These are phyloP conservation scores for Oreonectes daqikongensis DNA, from an alignment of 2,797 vertebrate genomes.

Conservation along the genomic window DNA sequence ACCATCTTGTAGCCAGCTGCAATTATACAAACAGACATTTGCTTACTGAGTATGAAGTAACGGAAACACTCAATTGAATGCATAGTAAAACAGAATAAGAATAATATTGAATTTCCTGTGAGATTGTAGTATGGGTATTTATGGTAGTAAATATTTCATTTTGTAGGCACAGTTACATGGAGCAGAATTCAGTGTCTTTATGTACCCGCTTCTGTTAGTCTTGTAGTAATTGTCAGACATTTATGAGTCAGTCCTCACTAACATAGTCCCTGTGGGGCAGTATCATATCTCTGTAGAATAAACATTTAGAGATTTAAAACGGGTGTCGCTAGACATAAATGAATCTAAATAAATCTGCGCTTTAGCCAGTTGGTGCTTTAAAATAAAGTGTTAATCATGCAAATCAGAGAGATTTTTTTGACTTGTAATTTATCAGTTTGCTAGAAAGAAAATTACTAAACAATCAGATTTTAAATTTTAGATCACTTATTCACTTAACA, in stretches of 20 bases:
- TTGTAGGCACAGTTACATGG: slow-evolving; percentile 2
- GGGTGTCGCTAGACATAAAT: slow-evolving; percentile 14
- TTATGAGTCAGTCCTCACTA: slow-evolving; percentile 32
- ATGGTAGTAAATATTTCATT: slow-evolving; percentile 24
- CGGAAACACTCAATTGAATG: slow-evolving; percentile 15
- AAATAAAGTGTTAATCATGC: background rate
- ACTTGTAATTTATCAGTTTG: too few relatives aligned
- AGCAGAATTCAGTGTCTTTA: slow-evolving; percentile 20
- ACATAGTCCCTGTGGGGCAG: slow-evolving; percentile 35
- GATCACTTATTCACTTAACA: too few relatives aligned
- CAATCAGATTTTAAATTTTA: too few relatives aligned
- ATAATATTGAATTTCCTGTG: slow-evolving; percentile 29
- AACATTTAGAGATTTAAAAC: slow-evolving; percentile 40
- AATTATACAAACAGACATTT: slow-evolving; percentile 13
- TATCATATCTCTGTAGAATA: slow-evolving; percentile 23
- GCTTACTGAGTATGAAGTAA: slow-evolving; percentile 3
- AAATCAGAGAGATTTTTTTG: too few relatives aligned
- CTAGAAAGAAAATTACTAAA: too few relatives aligned
- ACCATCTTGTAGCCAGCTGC: slow-evolving; percentile 61
- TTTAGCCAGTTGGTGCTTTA: background rate
- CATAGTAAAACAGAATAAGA: slow-evolving; percentile 4
- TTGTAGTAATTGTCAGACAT: slow-evolving; percentile 39
- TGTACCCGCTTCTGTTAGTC: slow-evolving; percentile 15
- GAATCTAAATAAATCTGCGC: background rate
- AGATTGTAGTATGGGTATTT: slow-evolving; percentile 25